Percentiles rank a stretch among this genome's conserved stretches.
These are phyloP conservation scores for Ernsta delagoae DNA, from an alignment of 2,888 invertebrate species.

Conservation along the genomic window DNA sequence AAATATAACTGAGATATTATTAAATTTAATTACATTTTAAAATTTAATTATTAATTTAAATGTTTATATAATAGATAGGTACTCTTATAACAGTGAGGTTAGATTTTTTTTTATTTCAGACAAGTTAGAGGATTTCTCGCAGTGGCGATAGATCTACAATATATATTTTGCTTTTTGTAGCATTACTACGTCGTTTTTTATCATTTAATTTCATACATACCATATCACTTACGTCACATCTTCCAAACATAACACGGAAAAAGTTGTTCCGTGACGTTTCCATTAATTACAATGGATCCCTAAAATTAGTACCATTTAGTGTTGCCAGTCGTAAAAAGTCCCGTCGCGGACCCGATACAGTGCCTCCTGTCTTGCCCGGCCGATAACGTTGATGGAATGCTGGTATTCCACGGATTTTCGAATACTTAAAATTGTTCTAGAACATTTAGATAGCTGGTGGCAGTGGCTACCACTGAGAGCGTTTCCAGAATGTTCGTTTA, in stretches of 20 bases:
- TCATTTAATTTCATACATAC: too few species aligned
- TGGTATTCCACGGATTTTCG: constrained; percentile 42
- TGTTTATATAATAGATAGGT: too few species aligned
- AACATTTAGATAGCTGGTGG: constrained; percentile 26
- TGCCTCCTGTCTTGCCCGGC: constrained; percentile 66
- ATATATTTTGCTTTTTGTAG: too few species aligned
- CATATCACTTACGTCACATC: too few species aligned
- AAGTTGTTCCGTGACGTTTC: background rate
- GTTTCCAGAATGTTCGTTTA: constrained; percentile 16
- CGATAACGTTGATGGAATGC: constrained; percentile 41
- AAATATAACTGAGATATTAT: too few species aligned
- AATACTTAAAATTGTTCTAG: constrained; percentile 46
- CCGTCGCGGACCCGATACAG: constrained; percentile 56
- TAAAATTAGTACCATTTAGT: constrained; percentile 28
- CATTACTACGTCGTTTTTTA: too few species aligned
- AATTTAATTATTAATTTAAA: too few species aligned
- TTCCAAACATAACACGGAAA: background rate
- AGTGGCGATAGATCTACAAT: too few species aligned
- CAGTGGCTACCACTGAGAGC: constrained; percentile 22
- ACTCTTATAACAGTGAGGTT: too few species aligned
- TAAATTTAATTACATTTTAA: too few species aligned
- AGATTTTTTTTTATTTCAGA: too few species aligned
- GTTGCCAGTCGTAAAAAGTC: constrained; percentile 63
- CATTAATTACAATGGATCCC: constrained; percentile 12
- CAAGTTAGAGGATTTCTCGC: too few species aligned